phyloP scores from a whole-genome alignment of 2,113 vertebrate genomes.

The Lasiurus borealis region DNA sequence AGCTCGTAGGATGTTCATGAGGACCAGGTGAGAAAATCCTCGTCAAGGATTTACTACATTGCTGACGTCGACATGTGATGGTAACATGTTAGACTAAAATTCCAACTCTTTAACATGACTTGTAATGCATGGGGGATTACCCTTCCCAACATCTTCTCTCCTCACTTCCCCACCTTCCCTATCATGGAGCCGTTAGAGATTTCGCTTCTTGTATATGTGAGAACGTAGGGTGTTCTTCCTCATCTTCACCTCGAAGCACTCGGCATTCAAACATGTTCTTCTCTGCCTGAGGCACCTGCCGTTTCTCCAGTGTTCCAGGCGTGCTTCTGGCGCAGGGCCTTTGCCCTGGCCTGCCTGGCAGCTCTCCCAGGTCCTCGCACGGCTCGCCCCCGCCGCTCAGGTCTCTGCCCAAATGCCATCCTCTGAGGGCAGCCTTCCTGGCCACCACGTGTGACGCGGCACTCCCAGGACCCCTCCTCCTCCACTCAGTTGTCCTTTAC shows the following conservation, averaged over 20 bases:
- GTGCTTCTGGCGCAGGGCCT: background rate
- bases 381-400: too few species aligned
- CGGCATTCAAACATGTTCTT: background rate
- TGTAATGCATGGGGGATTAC: background rate
- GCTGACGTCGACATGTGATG: background rate
- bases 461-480: background rate
- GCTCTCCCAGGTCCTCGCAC: background rate
- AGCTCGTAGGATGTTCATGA: background rate
- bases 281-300: background rate
- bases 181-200: background rate
- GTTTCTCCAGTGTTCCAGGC: background rate
- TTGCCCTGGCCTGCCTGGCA: background rate
- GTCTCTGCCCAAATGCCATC: background rate
- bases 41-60: background rate
- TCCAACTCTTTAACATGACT: background rate
- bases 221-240: background rate
- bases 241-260: background rate
- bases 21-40: background rate
- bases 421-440: background rate
- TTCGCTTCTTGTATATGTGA: background rate
- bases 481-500: background rate
- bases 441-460: background rate
- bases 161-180: background rate
- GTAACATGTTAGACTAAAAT: background rate
- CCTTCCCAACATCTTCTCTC: background rate